phyloP scores from a whole-genome alignment of 2,113 vertebrate genomes.

The Pongo pygmaeus region DNA sequence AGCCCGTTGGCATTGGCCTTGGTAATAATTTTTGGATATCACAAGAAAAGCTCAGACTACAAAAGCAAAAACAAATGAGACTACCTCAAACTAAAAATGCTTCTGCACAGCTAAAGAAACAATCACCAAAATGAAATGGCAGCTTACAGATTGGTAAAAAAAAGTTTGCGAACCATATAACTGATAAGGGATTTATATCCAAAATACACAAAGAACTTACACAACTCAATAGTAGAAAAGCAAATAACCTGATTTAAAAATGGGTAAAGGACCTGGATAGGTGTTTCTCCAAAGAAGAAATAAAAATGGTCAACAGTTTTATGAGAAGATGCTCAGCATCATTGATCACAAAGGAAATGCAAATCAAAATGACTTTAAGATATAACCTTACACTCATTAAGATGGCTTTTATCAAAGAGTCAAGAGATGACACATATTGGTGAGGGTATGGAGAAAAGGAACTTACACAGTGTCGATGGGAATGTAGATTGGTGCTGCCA shows the following conservation, averaged over 20 bases:
- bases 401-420: not conserved
- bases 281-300: not conserved
- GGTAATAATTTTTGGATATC: not conserved
- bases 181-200: not conserved
- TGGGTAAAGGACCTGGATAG: not conserved
- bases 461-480: not conserved
- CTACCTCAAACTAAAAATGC: not conserved
- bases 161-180: no score
- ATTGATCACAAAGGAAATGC: not conserved
- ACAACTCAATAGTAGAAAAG: not conserved
- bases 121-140: not conserved
- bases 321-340: not conserved
- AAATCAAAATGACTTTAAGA: not conserved
- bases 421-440: not conserved
- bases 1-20: not conserved
- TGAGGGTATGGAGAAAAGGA: not conserved
- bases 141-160: not conserved
- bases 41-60: not conserved
- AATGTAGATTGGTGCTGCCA: not conserved
- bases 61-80: not conserved
- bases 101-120: not conserved
- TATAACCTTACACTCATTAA: not conserved
- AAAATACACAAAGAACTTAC: not conserved
- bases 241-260: not conserved
- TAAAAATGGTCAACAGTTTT: not conserved